Base-by-base conservation (phyloP, 2,113 vertebrate genomes). In the Apeltes quadracus region DNA sequence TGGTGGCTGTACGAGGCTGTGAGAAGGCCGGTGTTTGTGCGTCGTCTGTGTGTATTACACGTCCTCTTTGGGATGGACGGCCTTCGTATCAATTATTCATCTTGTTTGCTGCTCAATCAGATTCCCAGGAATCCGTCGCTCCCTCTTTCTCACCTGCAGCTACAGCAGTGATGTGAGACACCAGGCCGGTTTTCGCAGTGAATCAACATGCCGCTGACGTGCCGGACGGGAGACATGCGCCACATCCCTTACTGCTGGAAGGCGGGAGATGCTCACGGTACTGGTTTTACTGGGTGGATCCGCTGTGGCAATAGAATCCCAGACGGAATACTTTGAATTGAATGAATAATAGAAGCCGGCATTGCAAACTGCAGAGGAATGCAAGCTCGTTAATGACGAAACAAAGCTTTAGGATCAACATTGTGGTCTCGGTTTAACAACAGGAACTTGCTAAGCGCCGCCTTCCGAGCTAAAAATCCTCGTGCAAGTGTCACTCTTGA, bases 21-120 rank as follows among this genome's bases (percentile, higher is more conserved):
- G 39, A 81, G 61, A 79, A 69, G 82, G 81, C 76, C 34, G 36
- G 66, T 81, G 78, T 84, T 78, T 77, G 78, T 78, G 69, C 56
- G 32, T 82, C 56, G 32, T 82, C 51, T 67, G 76, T 81, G 84
- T 84, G 73, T 81, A 18, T 18, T 38, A 62, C 75, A 74, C 78
- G 70, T 63, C 20, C 79, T 89, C 64, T 65, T 61, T 72, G 63
- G 80, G 65, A 84, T 27, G 46, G 84, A 75, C 68, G 81, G 81
- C 54, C 84, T 75, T 29, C 79, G 25, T 64, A 86, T 91, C 81
- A 90, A 90, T 92, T 85, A 92, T 92, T 92, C 83, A 92, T 90
- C 78, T 57, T 32, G 77, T 76, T 79, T 55, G 74, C 81, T 65
- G 67, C 88, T 91, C 87, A 87, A 82, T 91, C 90, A 89, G 85